These are phyloP conservation scores for Trochalopteron elliotii DNA, from an alignment of 2,113 vertebrate species.

Conservation along the genomic window DNA sequence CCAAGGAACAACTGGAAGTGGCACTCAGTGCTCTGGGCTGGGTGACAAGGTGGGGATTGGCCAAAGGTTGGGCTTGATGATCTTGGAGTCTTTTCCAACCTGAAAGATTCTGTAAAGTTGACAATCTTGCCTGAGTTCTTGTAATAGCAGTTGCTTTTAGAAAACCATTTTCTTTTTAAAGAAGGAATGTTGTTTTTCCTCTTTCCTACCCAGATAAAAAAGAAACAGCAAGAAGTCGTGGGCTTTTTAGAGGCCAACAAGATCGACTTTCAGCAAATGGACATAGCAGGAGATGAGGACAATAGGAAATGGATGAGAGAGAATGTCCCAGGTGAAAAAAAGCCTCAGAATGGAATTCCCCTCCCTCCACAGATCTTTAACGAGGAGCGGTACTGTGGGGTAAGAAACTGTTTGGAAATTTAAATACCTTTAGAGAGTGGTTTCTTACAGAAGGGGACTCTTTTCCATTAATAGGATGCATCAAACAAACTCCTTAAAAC, in stretches of 20 bases:
- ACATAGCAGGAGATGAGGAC: slow-evolving; percentile 94
- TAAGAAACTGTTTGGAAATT: slow-evolving; percentile 65
- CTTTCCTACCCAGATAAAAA: slow-evolving; percentile 86
- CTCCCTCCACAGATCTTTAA: slow-evolving; percentile 99
- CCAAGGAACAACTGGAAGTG: not conserved
- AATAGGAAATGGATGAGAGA: slow-evolving; percentile 98
- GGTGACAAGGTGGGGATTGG: not conserved
- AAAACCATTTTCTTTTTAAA: not conserved
- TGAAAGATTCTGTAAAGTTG: not conserved
- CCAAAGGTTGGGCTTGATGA: not conserved
- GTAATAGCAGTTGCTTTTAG: not conserved
- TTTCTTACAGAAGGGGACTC: not conserved
- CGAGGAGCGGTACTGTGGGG: slow-evolving; percentile 92
- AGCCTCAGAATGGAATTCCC: slow-evolving; percentile 93
- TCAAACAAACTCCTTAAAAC: not conserved
- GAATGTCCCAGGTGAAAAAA: slow-evolving; percentile 93
- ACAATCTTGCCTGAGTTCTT: not conserved
- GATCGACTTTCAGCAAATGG: slow-evolving; percentile 91
- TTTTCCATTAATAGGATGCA: not conserved
- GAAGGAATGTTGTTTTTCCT: not conserved
- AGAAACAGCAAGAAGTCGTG: slow-evolving; percentile 98
- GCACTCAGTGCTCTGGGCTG: not conserved
- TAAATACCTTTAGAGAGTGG: not conserved
- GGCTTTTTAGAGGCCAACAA: slow-evolving; percentile 95
- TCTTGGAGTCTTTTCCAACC: not conserved